Percentiles rank a stretch among this genome's conserved stretches.
Conservation (phyloP, 1,140 invertebrate species). For the Aphaenogaster ashmeadi region DNA sequence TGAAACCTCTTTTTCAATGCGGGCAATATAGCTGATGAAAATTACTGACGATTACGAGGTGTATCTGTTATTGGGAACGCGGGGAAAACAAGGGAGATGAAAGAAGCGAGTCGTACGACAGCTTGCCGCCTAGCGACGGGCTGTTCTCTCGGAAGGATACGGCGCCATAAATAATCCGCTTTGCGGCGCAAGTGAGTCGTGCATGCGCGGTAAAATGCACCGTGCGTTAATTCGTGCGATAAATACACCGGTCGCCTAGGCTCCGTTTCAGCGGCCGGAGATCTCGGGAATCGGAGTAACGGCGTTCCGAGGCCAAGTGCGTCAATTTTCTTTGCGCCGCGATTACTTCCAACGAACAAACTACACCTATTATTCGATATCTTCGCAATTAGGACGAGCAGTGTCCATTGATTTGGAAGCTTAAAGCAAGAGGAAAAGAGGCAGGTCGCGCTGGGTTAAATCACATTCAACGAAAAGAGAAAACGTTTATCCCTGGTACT, state of each 20-base stretch:
- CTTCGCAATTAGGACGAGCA: neutral
- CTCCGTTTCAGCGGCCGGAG: slow-evolving; percentile 34
- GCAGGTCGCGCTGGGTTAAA: neutral
- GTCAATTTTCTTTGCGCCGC: slow-evolving; percentile 33
- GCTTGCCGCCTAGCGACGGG: slow-evolving; percentile 21
- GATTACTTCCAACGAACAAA: neutral
- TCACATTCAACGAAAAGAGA: neutral
- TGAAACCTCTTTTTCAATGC: neutral
- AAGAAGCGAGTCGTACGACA: slow-evolving; percentile 41
- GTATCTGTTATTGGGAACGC: slow-evolving; percentile 18
- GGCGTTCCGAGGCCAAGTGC: slow-evolving; percentile 2
- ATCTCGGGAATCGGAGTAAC: slow-evolving; percentile 19
- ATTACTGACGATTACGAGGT: neutral
- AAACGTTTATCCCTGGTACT: slow-evolving; percentile 20
- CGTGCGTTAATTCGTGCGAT: slow-evolving; percentile 63
- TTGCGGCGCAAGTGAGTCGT: slow-evolving; percentile 64
- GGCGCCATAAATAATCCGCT: slow-evolving; percentile 69
- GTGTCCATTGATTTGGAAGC: neutral
- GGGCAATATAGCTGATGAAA: neutral
- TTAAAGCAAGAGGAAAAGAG: neutral
- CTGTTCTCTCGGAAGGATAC: slow-evolving; percentile 37
- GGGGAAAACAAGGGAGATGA: slow-evolving; percentile 12
- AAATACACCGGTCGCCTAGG: slow-evolving; percentile 55
- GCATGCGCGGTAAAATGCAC: slow-evolving; percentile 65
- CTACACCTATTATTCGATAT: neutral